Percentiles rank a stretch among this genome's conserved stretches.
These are phyloP conservation scores for Troides helena DNA, from an alignment of 2,888 invertebrate genomes.

Conservation along the genomic window DNA sequence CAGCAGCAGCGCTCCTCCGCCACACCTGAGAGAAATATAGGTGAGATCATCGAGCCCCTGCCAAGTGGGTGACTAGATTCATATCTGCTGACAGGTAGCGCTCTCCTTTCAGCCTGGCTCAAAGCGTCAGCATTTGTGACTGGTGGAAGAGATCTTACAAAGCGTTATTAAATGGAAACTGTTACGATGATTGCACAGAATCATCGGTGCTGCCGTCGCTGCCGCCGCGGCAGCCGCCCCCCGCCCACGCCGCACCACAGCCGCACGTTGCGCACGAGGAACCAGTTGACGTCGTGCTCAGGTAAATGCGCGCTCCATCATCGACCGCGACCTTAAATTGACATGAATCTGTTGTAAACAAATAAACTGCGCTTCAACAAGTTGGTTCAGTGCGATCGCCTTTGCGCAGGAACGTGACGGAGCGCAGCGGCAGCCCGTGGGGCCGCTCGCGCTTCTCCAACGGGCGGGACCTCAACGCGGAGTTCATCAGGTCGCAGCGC, in stretches of 20 bases:
- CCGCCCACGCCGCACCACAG: constrained; percentile 41
- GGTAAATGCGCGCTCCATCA: constrained; percentile 41
- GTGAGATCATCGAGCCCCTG: constrained; percentile 34
- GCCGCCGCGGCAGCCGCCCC: constrained; percentile 61
- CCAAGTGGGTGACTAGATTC: too few species aligned
- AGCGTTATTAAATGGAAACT: too few species aligned
- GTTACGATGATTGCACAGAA: constrained; percentile 42
- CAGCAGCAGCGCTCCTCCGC: constrained; percentile 36
- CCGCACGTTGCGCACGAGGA: constrained; percentile 54
- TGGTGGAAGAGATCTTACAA: too few species aligned
- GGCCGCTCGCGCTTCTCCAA: constrained; percentile 69
- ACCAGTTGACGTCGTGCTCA: constrained; percentile 54
- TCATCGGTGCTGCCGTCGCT: constrained; percentile 66
- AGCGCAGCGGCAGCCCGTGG: constrained; percentile 50
- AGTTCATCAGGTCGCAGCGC: constrained; percentile 68
- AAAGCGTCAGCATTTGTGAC: too few species aligned
- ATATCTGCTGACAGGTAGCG: too few species aligned
- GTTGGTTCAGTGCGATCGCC: background rate
- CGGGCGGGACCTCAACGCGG: constrained; percentile 66
- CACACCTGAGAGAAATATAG: constrained; percentile 51
- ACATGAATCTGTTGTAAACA: background rate
- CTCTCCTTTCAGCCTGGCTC: too few species aligned
- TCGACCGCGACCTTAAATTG: background rate
- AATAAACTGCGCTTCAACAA: background rate
- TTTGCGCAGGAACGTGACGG: constrained; percentile 48